Evolutionary conservation across 2,888 invertebrate genomes (phyloP).

Genomic region (Microctonus hyperodae): DNA sequence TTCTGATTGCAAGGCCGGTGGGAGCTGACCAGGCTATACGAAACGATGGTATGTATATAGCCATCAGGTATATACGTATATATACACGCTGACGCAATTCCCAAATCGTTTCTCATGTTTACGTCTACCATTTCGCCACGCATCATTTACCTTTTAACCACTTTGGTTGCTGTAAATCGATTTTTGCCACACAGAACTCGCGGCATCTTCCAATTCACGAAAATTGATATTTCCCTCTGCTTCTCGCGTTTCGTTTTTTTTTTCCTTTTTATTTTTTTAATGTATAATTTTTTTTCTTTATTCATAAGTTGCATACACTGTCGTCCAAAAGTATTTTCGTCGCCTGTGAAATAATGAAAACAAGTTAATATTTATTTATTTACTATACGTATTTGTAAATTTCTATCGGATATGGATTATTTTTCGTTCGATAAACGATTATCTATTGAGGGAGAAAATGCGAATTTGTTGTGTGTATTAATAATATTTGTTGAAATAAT

Average conservation of each 20-base stretch:
- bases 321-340: no score
- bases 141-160: conserved; percentile 41
- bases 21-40: conserved; percentile 46
- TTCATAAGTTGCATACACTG: no score
- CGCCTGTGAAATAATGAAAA: no score
- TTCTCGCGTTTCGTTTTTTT: not conserved
- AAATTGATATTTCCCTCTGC: not conserved
- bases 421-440: not conserved
- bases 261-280: no score
- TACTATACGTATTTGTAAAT: no score
- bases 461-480: no score
- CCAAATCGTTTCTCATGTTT: conserved; percentile 49
- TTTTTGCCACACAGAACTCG: not conserved
- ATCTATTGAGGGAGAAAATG: not conserved
- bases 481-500: no score
- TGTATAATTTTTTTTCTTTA: not conserved
- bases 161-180: conserved; percentile 18
- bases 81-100: conserved; percentile 42
- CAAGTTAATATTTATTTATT: no score
- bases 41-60: no score
- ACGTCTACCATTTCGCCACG: conserved; percentile 38
- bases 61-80: not conserved
- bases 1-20: conserved; percentile 45
- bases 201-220: not conserved
- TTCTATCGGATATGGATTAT: not conserved